Base-by-base conservation (phyloP, 2,113 vertebrate genomes). In the Mobula birostris region DNA sequence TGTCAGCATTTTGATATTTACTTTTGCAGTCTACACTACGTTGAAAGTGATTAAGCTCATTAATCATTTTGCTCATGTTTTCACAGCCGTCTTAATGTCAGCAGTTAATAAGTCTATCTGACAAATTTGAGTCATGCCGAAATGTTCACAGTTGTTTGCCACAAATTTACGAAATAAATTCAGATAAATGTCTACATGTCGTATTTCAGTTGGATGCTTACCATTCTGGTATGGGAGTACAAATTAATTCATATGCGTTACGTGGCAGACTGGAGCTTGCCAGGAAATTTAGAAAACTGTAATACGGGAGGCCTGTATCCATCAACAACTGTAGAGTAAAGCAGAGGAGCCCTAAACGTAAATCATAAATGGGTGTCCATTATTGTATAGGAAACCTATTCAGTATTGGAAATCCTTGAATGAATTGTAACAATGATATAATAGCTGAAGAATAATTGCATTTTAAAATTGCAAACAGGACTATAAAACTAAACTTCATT, bases 161-260 rank as follows among this genome's bases (percentile, higher is more conserved):
- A 93, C 91, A 74, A 74, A 74, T 74, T 74, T 40, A 27, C 32
- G 7, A 66, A n/a, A 88, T 88, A 68, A 90, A 66, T 66, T 90
- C 29, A 68, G 29, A 90, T 2, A 66, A 66, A 90, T 90, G 61
- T 14, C 12, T 74, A 40, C 66, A 40, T 74, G 17, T 93, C 66
- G 24, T 7, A 12, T 7, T 21, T 19, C 66, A 15, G 72, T 72
- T 24, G 63, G 61, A 9, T 36, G 36, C 12, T 93, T 74, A 19
- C 27, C 66, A 56, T 70, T 74, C 40, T 74, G 72, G 66, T 21
- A 27, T 0, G 27, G n/a, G 66, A 92, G 32, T 40, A 36, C 90
- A 72, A 68, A 93, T 74, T 68, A 27, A 12, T 17, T 72, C 2
- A 72, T 36, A 74, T 40, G 14, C 40, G 90, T 92, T 40, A 72